Evolutionary conservation across 2,113 vertebrate genomes (phyloP).

Genomic region (Enhydra lutris): DNA sequence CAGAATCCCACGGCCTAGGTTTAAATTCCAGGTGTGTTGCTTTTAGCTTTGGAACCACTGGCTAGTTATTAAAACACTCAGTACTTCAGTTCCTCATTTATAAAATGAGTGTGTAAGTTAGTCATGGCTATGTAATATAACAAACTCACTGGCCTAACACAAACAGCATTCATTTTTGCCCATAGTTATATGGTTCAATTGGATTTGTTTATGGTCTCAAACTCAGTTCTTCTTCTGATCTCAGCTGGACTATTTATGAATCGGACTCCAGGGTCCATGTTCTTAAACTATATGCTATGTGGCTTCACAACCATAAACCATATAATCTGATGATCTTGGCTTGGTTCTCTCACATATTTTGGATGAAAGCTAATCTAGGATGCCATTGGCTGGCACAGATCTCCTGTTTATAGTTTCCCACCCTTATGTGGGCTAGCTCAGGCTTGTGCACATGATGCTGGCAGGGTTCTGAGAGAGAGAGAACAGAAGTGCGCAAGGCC

Average conservation of each 20-base stretch:
- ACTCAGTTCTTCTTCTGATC: neutral
- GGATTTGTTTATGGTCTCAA: neutral
- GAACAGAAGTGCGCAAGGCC: neutral
- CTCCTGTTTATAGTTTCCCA: neutral
- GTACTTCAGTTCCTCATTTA: neutral
- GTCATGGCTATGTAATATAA: neutral
- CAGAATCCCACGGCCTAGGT: neutral
- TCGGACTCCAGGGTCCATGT: neutral
- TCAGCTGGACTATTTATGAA: neutral
- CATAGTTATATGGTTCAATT: neutral
- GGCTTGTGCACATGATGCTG: neutral
- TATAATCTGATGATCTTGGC: neutral
- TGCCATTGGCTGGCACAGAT: neutral
- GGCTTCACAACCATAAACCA: neutral
- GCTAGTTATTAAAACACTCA: neutral
- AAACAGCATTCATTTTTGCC: neutral
- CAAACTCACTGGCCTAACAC: neutral
- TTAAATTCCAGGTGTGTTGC: neutral
- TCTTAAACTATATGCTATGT: neutral
- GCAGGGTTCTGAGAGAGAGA: neutral
- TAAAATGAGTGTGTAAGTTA: neutral
- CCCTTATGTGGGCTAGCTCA: neutral
- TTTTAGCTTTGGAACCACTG: neutral
- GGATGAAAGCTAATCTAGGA: neutral
- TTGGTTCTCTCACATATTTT: neutral